phyloP scores from a whole-genome alignment of 1,140 invertebrate genomes.

The Drosophila rhopaloa region DNA sequence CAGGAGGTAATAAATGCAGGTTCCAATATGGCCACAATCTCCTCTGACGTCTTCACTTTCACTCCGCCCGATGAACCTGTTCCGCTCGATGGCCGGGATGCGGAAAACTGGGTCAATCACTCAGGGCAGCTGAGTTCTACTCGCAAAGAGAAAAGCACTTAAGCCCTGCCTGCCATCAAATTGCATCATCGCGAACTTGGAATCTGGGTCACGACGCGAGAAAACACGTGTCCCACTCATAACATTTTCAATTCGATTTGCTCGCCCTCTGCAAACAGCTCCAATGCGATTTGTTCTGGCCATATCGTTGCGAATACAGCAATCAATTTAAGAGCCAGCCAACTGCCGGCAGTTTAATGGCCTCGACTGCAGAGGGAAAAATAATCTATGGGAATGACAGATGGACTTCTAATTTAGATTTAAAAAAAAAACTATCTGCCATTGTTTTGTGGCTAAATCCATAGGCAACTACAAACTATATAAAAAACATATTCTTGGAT shows the following conservation, averaged over 20 bases:
- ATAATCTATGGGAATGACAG: constrained; percentile 1
- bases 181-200: constrained; percentile 38
- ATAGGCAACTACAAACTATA: too few species aligned
- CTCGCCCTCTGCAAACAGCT: constrained; percentile 1
- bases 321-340: constrained; percentile 17
- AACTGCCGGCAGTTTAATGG: constrained; percentile 44
- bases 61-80: constrained; percentile 10
- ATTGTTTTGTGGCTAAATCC: too few species aligned
- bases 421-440: not conserved
- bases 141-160: constrained; percentile 51
- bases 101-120: constrained; percentile 71
- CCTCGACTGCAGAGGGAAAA: constrained; percentile 24
- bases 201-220: constrained; percentile 43
- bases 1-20: constrained; percentile 28
- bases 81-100: not conserved
- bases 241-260: constrained; percentile 40
- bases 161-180: constrained; percentile 48
- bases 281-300: constrained; percentile 27
- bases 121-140: constrained; percentile 17
- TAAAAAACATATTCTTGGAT: too few species aligned
- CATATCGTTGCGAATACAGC: constrained; percentile 23
- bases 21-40: constrained; percentile 45
- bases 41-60: constrained; percentile 43
- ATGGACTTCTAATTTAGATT: not conserved
- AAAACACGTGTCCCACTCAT: constrained; percentile 48